A percentile compares a stretch with the other conserved stretches of the same genome.
Conservation (phyloP, 2,888 invertebrate species). For the Bhutanitis thaidina region DNA sequence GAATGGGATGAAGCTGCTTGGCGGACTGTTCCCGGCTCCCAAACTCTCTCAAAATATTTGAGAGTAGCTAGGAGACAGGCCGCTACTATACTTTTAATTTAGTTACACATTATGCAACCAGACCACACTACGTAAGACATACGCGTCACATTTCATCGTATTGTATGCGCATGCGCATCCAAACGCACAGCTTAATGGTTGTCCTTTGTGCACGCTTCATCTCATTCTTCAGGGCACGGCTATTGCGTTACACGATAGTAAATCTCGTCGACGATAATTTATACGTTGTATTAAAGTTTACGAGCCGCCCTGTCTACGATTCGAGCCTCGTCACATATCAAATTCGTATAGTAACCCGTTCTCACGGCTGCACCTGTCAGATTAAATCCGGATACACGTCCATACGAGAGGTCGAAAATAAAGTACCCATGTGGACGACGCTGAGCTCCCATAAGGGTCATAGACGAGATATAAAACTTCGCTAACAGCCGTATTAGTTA, state of each 20-base stretch:
- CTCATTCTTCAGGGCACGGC: slow-evolving; percentile 42
- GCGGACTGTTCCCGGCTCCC: too few relatives aligned
- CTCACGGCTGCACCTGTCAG: slow-evolving; percentile 60
- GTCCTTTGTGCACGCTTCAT: slow-evolving; percentile 53
- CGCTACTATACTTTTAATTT: too few relatives aligned
- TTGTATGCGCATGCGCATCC: not conserved
- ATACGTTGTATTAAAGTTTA: slow-evolving; percentile 65
- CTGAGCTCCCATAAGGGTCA: slow-evolving; percentile 6
- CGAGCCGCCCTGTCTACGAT: slow-evolving; percentile 61
- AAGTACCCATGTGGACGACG: slow-evolving; percentile 3
- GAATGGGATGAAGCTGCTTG: too few relatives aligned
- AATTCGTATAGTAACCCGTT: slow-evolving; percentile 55
- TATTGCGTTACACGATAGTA: slow-evolving; percentile 59
- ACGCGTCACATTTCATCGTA: too few relatives aligned
- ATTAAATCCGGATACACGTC: slow-evolving; percentile 52
- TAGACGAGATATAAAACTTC: slow-evolving; percentile 4
- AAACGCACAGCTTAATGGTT: slow-evolving; percentile 40
- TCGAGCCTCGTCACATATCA: slow-evolving; percentile 59
- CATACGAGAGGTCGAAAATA: slow-evolving; percentile 30
- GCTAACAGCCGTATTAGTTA: slow-evolving; percentile 8
- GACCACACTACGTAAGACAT: not conserved
- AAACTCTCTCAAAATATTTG: too few relatives aligned
- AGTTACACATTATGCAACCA: slow-evolving; percentile 1
- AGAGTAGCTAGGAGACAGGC: too few relatives aligned
- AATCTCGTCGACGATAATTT: slow-evolving; percentile 61